Percentiles rank a stretch among this genome's conserved stretches.
These are phyloP conservation scores for Heterocephalus glaber DNA, from an alignment of 2,113 vertebrate genomes.

Conservation along the genomic window DNA sequence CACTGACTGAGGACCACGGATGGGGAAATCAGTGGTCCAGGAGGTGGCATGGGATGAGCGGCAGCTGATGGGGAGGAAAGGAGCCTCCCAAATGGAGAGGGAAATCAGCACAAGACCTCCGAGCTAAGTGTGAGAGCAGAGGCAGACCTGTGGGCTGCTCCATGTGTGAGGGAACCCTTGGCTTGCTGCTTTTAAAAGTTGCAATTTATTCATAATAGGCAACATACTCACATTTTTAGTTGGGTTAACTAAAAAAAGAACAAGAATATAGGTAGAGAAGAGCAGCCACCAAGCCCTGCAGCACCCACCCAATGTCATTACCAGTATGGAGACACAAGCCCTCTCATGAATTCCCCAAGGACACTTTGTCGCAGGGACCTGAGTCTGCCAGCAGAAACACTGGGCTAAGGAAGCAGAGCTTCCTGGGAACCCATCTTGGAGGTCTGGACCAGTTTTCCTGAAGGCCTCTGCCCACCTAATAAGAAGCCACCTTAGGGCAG, in stretches of 20 bases:
- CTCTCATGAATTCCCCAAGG: not conserved
- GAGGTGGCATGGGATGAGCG: not conserved
- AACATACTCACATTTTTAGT: not conserved
- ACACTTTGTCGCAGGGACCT: not conserved
- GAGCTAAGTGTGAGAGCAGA: not conserved
- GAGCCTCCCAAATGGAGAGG: not conserved
- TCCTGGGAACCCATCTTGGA: not conserved
- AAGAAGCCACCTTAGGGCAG: not conserved
- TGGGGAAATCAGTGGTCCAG: rapidly evolving
- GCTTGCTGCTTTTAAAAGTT: not conserved
- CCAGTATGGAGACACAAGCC: not conserved
- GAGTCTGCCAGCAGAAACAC: not conserved
- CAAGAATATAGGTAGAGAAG: not conserved
- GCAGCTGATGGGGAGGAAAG: not conserved
- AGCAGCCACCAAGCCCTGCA: not conserved
- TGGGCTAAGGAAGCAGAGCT: not conserved
- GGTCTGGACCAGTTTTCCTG: not conserved
- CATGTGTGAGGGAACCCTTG: too few relatives aligned
- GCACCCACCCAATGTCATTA: not conserved
- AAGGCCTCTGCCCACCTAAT: not conserved
- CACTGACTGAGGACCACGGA: not conserved
- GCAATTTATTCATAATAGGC: not conserved
- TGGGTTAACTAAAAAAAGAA: not conserved
- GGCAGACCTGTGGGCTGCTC: not conserved
- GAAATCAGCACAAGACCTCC: not conserved